phyloP scores from a whole-genome alignment of 2,113 vertebrate species.

The Mionectes macconnelli region DNA sequence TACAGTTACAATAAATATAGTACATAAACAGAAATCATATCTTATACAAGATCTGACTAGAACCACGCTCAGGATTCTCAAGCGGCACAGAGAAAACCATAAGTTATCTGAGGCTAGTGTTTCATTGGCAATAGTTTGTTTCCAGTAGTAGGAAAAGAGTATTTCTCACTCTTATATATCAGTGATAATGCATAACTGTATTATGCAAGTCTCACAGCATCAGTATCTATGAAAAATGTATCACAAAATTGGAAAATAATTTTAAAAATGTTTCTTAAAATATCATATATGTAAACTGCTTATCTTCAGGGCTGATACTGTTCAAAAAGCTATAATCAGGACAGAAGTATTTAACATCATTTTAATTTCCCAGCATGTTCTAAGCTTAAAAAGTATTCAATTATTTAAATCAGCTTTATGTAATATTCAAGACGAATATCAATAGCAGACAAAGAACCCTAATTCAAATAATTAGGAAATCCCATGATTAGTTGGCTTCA shows the following conservation, averaged over 20 bases:
- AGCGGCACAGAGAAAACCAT: background rate
- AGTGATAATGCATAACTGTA: background rate
- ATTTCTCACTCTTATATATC: background rate
- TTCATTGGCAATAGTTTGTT: background rate
- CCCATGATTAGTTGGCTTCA: background rate
- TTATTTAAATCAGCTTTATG: background rate
- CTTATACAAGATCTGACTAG: background rate
- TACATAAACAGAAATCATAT: background rate
- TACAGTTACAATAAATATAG: background rate
- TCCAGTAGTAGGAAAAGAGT: background rate
- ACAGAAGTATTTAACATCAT: background rate
- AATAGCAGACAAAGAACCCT: background rate
- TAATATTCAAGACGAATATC: background rate
- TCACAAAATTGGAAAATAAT: background rate
- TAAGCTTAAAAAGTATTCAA: background rate
- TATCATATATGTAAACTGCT: background rate
- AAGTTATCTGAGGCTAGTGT: background rate
- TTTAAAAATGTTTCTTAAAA: background rate
- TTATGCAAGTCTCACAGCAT: background rate
- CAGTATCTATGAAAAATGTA: background rate
- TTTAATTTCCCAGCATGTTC: background rate
- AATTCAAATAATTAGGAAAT: background rate
- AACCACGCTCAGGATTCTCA: background rate
- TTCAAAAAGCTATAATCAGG: background rate
- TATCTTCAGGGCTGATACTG: background rate